These are phyloP conservation scores for Popillia japonica DNA, from an alignment of 1,140 invertebrate species.

Conservation along the genomic window DNA sequence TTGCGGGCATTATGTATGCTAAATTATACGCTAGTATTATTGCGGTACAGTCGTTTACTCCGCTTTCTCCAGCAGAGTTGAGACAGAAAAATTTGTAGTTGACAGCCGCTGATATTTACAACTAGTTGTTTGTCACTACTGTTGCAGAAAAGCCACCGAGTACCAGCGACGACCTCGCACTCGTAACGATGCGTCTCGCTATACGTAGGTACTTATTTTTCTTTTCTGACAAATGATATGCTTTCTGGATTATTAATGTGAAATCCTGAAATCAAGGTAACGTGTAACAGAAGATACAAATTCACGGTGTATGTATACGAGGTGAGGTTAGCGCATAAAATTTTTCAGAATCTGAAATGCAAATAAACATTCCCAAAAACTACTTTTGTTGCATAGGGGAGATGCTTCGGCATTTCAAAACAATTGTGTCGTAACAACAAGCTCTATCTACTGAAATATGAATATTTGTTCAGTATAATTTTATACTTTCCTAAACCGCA, in stretches of 20 bases:
- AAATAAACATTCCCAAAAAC: too few species aligned
- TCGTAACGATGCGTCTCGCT: not conserved
- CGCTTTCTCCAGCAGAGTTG: not conserved
- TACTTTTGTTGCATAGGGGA: too few species aligned
- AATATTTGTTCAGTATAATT: too few species aligned
- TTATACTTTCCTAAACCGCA: too few species aligned
- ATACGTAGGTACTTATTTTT: not conserved
- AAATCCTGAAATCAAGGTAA: not conserved
- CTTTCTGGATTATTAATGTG: not conserved
- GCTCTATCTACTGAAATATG: too few species aligned
- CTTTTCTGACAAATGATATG: not conserved
- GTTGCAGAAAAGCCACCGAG: not conserved
- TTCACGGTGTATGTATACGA: too few species aligned
- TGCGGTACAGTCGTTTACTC: not conserved
- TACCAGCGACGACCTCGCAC: not conserved
- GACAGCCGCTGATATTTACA: conserved; percentile 5
- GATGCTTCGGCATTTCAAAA: too few species aligned
- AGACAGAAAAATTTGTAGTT: not conserved
- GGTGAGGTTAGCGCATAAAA: too few species aligned
- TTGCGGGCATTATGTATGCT: not conserved
- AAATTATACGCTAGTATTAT: conserved; percentile 3
- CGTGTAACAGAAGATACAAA: not conserved
- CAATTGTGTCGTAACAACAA: too few species aligned
- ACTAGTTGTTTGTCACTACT: conserved; percentile 4
- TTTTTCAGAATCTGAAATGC: too few species aligned